A percentile compares a stretch with the other conserved stretches of the same genome.
These are phyloP conservation scores for Eidolon dupreanum DNA, from an alignment of 2,797 vertebrate species.

Conservation along the genomic window DNA sequence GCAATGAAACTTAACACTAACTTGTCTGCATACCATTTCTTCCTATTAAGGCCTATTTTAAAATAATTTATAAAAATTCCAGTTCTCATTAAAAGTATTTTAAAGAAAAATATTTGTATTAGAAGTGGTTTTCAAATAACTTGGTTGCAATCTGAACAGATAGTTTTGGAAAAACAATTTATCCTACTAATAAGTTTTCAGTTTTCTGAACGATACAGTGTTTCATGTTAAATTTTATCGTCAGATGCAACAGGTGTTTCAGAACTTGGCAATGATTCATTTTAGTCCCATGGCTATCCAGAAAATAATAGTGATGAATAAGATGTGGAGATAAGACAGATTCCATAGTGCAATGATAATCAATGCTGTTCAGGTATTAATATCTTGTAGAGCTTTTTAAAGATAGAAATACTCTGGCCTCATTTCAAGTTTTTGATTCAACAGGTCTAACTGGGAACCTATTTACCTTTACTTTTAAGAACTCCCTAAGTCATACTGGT, in stretches of 20 bases:
- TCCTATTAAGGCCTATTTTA: neutral
- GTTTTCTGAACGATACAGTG: neutral
- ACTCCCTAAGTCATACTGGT: neutral
- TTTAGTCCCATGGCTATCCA: neutral
- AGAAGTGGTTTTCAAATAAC: constrained; percentile 33
- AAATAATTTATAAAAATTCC: neutral
- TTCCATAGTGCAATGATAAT: neutral
- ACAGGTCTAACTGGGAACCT: neutral
- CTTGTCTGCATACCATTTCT: neutral
- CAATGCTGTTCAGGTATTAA: neutral
- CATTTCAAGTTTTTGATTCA: neutral
- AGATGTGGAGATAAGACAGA: neutral
- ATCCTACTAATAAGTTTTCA: neutral
- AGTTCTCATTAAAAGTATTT: constrained; percentile 17
- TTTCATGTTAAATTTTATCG: constrained; percentile 32
- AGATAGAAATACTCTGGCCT: neutral
- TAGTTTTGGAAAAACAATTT: constrained; percentile 15
- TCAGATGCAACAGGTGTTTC: neutral
- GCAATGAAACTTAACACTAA: constrained; percentile 16
- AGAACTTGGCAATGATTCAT: neutral
- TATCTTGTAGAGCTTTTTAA: neutral
- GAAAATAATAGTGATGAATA: neutral
- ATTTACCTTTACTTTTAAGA: constrained; percentile 7
- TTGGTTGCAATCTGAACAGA: constrained; percentile 2
- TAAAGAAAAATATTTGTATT: neutral